Evolutionary conservation across 2,888 invertebrate species (phyloP), one percentile per base, ranked within the genome.

Genomic region (Gari tellinella): DNA sequence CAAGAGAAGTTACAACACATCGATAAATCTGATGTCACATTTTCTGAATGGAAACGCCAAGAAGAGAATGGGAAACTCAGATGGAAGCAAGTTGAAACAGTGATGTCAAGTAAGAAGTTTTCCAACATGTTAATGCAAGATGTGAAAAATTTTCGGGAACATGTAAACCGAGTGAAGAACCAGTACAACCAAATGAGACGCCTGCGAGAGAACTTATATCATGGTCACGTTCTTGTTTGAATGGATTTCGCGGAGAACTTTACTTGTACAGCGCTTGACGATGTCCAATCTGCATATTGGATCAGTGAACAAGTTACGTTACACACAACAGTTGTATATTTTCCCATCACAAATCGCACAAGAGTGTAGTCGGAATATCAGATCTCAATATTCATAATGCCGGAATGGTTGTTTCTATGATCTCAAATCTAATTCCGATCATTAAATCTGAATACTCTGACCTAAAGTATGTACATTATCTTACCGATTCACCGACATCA

Each of bases 241-340:
- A 73, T 80, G 72, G 76, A 76, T 46, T 80, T 80, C 49, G 67
- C 70, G 2, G 69, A 75, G 46, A 72, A 80, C 21, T 80, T 49
- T 37, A 45, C 12, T 2, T 80, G 79, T 57, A 43, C 56, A 0
- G 55, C 68, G 25, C 40, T 70, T 8, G 66, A 66, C 17, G 66
- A 66, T 23, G 57, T 56, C 4, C 65, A 65, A 25, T 56, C 56
- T 12, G 66, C 58, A 7, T 58, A 66, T 37, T 60, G 66, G 66
- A 52, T 45, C 1, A 19, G 7, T 15, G 26, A 51, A 41, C 43
- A 49, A 10, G 58, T 52, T n/a, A 55, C 64, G 4, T 48, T 64
- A 1, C 64, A 64, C 17, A 53, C 55, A 8, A 55, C 7, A 10
- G 56, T 48, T 64, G 64, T 31, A n/a, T 64, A 64, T 23, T 67